Evolutionary conservation across 2,797 vertebrate species (phyloP).

Genomic region (Sus cebifrons): DNA sequence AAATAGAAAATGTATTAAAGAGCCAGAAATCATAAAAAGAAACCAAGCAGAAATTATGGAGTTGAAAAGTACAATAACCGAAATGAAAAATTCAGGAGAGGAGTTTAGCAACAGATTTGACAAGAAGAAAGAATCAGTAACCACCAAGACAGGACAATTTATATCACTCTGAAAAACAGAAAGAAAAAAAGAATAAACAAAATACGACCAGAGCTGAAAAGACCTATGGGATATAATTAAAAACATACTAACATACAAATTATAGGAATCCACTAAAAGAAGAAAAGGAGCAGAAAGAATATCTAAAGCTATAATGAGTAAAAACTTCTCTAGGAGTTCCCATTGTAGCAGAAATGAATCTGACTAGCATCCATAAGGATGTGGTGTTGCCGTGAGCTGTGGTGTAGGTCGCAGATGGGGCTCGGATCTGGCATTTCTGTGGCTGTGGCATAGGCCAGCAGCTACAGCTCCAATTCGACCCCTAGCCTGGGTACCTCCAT

Average conservation of each 20-base stretch:
- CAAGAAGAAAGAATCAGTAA: background rate
- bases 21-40: background rate
- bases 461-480: too few relatives aligned
- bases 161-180: background rate
- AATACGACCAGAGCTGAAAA: background rate
- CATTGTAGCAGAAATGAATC: too few relatives aligned
- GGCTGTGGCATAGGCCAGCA: too few relatives aligned
- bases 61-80: background rate
- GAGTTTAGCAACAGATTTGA: background rate
- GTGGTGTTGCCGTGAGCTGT: too few relatives aligned
- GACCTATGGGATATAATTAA: background rate
- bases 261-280: background rate
- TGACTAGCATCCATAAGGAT: too few relatives aligned
- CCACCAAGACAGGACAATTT: background rate
- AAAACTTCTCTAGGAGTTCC: background rate
- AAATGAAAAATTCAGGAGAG: background rate
- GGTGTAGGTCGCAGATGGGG: too few relatives aligned
- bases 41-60: background rate
- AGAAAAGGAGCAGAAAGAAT: background rate
- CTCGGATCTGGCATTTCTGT: too few relatives aligned
- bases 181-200: background rate
- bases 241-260: background rate
- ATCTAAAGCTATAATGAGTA: slow-evolving; percentile 21
- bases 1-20: background rate
- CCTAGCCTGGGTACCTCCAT: too few relatives aligned